phyloP scores from a whole-genome alignment of 2,888 invertebrate genomes.

The Pseudolycoriella hygida region DNA sequence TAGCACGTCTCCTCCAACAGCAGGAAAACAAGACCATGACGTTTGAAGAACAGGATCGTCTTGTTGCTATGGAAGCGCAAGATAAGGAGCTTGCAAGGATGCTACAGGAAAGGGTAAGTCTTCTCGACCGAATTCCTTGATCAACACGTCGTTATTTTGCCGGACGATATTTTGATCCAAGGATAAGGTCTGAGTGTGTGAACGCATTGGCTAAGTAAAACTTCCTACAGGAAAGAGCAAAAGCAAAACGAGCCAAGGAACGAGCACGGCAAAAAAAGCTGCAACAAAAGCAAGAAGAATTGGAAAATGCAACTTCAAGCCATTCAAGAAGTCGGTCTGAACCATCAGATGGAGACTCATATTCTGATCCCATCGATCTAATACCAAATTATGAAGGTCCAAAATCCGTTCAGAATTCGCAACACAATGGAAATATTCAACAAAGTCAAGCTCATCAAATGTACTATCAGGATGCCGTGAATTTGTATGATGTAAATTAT shows the following conservation, averaged over 20 bases:
- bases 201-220: too few relatives aligned
- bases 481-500: conserved; percentile 24
- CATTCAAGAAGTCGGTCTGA: conserved; percentile 1
- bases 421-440: background rate
- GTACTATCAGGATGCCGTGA: background rate
- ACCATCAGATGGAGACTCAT: conserved; percentile 8
- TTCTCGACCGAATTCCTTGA: background rate
- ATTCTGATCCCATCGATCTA: conserved; percentile 11
- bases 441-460: background rate
- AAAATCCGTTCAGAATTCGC: conserved; percentile 12
- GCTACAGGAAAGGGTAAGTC: conserved; percentile 42
- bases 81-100: conserved; percentile 61
- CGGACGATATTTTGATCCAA: too few relatives aligned
- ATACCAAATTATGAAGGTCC: conserved; percentile 3
- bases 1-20: conserved; percentile 57
- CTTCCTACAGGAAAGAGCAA: conserved; percentile 41
- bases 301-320: conserved; percentile 17
- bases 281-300: conserved; percentile 17
- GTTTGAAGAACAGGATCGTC: conserved; percentile 38
- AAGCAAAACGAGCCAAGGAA: conserved; percentile 50
- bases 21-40: conserved; percentile 46
- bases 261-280: conserved; percentile 45
- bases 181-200: too few relatives aligned
- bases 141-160: too few relatives aligned
- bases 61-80: conserved; percentile 60